Conservation (phyloP, 1,140 invertebrate genomes). For the Ostrea edulis region DNA sequence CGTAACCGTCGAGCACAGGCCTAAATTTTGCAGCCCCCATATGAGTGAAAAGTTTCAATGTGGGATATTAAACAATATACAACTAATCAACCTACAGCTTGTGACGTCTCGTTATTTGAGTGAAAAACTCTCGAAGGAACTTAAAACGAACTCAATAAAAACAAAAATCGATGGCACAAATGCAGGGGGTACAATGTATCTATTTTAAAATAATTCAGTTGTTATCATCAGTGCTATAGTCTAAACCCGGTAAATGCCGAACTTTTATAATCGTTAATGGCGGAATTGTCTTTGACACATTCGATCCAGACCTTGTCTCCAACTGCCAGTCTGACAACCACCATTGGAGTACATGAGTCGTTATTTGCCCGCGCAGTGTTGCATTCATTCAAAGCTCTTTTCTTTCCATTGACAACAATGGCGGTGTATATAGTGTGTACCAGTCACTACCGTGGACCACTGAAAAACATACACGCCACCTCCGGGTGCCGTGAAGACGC, state of each 20-base stretch:
- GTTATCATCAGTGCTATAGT: neutral
- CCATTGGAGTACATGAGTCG: neutral
- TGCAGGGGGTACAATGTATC: no score
- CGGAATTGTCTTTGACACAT: neutral
- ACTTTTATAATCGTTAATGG: constrained; percentile 5
- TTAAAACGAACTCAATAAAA: no score
- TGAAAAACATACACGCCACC: neutral
- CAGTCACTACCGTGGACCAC: neutral
- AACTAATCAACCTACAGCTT: no score
- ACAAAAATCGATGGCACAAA: no score
- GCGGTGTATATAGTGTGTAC: neutral
- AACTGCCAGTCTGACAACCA: neutral
- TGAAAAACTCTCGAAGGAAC: no score
- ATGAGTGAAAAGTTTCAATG: no score
- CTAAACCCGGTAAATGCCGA: neutral
- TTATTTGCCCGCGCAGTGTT: neutral
- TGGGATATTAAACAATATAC: no score
- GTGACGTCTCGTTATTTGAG: no score
- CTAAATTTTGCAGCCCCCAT: no score
- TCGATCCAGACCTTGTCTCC: neutral
- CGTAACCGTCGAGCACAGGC: no score
- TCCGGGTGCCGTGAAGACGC: neutral
- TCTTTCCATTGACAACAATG: neutral
- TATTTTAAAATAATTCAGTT: no score
- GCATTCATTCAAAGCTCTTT: neutral